phyloP scores from a whole-genome alignment of 1,140 invertebrate species.

The Meloidogyne chitwoodi region DNA sequence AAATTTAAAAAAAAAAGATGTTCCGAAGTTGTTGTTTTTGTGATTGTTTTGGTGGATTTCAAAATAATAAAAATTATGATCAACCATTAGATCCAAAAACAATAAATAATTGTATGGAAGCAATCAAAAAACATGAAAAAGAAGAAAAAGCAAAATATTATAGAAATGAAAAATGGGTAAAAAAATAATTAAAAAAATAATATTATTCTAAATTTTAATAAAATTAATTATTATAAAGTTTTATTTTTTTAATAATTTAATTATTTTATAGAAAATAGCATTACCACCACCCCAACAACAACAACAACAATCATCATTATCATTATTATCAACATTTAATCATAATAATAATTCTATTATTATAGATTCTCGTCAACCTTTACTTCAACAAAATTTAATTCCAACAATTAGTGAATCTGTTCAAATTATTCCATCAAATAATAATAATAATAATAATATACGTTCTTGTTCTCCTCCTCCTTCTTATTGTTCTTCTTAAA shows the following conservation, averaged over 20 bases:
- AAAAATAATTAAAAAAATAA: too few relatives aligned
- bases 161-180: neutral
- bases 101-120: slow-evolving; percentile 32
- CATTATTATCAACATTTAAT: neutral
- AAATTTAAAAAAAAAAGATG: slow-evolving; percentile 34
- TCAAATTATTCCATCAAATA: neutral
- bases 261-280: neutral
- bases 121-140: slow-evolving; percentile 34
- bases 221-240: too few relatives aligned
- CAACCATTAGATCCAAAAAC: slow-evolving; percentile 37
- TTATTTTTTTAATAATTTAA: too few relatives aligned
- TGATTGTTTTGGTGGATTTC: slow-evolving; percentile 46
- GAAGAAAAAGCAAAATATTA: slow-evolving; percentile 23
- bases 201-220: too few relatives aligned
- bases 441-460: too few relatives aligned
- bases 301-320: neutral
- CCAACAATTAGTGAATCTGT: slow-evolving; percentile 34
- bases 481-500: slow-evolving; percentile 40
- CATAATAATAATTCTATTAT: slow-evolving; percentile 15
- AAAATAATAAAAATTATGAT: slow-evolving; percentile 25
- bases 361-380: slow-evolving; percentile 36
- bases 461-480: slow-evolving; percentile 31
- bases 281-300: slow-evolving; percentile 13
- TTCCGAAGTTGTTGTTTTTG: slow-evolving; percentile 45
- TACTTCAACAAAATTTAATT: slow-evolving; percentile 18